Percentiles rank a stretch among this genome's conserved stretches.
Evolutionary conservation across 2,888 invertebrate species (phyloP).

Genomic region (Drepanosiphum platanoidis): DNA sequence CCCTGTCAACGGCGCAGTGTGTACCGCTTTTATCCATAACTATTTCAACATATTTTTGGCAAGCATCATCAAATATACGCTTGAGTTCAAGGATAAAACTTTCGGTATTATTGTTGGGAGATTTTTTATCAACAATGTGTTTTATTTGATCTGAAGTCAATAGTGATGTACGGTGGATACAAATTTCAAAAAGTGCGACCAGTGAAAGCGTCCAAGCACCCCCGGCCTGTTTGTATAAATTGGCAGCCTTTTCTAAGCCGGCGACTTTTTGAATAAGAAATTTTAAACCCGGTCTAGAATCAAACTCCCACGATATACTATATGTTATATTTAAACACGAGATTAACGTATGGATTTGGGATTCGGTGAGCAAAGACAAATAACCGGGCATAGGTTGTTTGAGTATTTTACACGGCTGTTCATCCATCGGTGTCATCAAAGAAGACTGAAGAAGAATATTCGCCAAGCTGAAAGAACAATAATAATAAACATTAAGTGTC

Average conservation of each 20-base stretch:
- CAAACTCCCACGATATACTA: conserved; percentile 85
- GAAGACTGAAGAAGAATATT: conserved; percentile 68
- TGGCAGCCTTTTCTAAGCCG: conserved; percentile 85
- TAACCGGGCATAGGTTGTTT: conserved; percentile 63
- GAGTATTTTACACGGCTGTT: conserved; percentile 64
- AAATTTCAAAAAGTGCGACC: conserved; percentile 86
- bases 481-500: conserved; percentile 5
- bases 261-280: conserved; percentile 94
- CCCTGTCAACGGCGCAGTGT: conserved; percentile 68
- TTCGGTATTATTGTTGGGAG: conserved; percentile 53
- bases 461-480: conserved; percentile 67
- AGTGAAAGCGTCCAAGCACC: conserved; percentile 91
- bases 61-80: conserved; percentile 69
- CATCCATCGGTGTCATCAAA: conserved; percentile 65
- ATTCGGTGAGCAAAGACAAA: conserved; percentile 68
- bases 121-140: conserved; percentile 45
- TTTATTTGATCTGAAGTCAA: conserved; percentile 46
- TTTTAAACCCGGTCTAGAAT: conserved; percentile 89
- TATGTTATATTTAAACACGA: conserved; percentile 85
- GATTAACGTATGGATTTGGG: conserved; percentile 77
- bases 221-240: conserved; percentile 91
- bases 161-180: conserved; percentile 74
- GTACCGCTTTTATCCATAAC: conserved; percentile 69
- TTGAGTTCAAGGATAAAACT: conserved; percentile 65
- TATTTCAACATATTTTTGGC: conserved; percentile 70